Evolutionary conservation across 2,888 invertebrate species (phyloP).

Genomic region (Dermolepida albohirtum): DNA sequence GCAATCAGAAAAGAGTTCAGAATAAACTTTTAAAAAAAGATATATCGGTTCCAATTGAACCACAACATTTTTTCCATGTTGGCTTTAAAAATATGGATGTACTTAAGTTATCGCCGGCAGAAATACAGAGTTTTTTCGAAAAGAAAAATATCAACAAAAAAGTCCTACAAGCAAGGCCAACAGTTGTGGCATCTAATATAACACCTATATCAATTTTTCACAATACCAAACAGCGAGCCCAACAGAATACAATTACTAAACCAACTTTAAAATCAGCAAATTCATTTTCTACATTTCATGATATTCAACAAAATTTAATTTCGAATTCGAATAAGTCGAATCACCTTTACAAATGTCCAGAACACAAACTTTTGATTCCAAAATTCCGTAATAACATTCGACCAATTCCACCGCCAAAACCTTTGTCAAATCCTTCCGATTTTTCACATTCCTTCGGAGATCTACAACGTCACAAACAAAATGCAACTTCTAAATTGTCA

Average conservation of each 20-base stretch:
- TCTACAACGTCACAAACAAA: neutral
- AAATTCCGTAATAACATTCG: neutral
- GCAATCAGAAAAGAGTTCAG: neutral
- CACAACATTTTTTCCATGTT: constrained; percentile 23
- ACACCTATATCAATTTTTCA: constrained; percentile 12
- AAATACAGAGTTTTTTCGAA: constrained; percentile 27
- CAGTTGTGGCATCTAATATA: neutral
- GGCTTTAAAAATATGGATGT: constrained; percentile 23
- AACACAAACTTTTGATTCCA: neutral
- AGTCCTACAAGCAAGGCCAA: neutral
- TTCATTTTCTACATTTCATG: constrained; percentile 4
- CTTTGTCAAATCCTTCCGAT: neutral
- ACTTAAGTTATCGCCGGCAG: constrained; percentile 10
- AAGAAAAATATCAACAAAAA: constrained; percentile 28
- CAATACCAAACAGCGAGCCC: neutral
- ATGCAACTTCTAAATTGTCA: neutral
- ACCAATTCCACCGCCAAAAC: neutral
- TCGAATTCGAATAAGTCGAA: no score
- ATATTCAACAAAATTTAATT: neutral
- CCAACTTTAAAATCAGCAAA: neutral
- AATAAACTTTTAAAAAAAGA: constrained; percentile 9
- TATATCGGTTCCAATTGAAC: constrained; percentile 21
- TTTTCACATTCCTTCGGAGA: neutral
- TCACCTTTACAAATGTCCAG: neutral
- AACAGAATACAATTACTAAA: neutral